These are phyloP conservation scores for Venustoraphidia nigricollis DNA, from an alignment of 2,888 invertebrate species.

Conservation along the genomic window DNA sequence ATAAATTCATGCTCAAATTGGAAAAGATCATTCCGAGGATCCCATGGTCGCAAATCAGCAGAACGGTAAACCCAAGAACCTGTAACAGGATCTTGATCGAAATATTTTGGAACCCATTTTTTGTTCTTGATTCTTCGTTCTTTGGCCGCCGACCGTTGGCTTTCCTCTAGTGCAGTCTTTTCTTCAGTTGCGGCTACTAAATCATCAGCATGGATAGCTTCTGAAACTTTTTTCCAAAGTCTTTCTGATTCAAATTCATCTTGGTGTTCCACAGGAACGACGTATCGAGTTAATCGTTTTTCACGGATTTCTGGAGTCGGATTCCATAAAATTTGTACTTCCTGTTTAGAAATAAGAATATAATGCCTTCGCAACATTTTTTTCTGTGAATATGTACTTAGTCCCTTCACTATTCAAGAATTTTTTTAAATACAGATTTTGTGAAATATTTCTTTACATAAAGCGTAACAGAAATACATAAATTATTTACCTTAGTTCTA, in stretches of 20 bases:
- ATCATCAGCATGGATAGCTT: constrained; percentile 69
- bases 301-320: constrained; percentile 53
- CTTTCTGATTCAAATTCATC: constrained; percentile 71
- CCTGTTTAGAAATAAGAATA: constrained; percentile 27
- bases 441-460: constrained; percentile 1
- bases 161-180: constrained; percentile 80
- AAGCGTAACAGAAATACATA: constrained; percentile 3
- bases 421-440: neutral
- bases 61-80: constrained; percentile 57
- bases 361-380: neutral
- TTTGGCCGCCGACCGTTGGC: constrained; percentile 58
- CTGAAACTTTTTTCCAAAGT: constrained; percentile 75
- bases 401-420: too few species aligned
- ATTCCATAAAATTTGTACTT: constrained; percentile 53
- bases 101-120: constrained; percentile 60
- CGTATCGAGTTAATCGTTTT: constrained; percentile 57
- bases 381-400: too few species aligned
- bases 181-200: constrained; percentile 80
- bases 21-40: constrained; percentile 65
- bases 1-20: constrained; percentile 76
- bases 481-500: constrained; percentile 45
- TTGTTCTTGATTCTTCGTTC: constrained; percentile 46
- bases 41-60: constrained; percentile 78
- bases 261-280: constrained; percentile 65
- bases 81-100: constrained; percentile 41